A percentile compares a stretch with the other conserved stretches of the same genome.
These are phyloP conservation scores for Melolontha melolontha DNA, from an alignment of 2,888 invertebrate genomes.

Conservation along the genomic window DNA sequence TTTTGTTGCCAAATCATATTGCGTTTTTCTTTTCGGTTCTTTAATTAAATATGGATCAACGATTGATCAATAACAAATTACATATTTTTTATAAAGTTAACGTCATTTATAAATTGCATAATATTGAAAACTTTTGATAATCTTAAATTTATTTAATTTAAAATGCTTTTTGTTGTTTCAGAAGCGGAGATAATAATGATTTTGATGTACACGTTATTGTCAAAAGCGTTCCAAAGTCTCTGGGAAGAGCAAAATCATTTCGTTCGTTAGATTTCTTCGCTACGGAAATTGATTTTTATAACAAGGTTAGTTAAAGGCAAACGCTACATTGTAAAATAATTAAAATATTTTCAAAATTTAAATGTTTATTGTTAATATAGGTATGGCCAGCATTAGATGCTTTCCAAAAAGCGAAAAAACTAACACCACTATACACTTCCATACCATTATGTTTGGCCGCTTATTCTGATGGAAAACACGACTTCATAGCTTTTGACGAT, in stretches of 20 bases:
- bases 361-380: conserved; percentile 46
- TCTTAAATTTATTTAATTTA: too few relatives aligned
- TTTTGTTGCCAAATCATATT: too few relatives aligned
- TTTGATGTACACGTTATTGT: conserved; percentile 68
- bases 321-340: conserved; percentile 56
- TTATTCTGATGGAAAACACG: conserved; percentile 62
- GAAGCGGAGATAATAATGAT: too few relatives aligned
- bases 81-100: too few relatives aligned
- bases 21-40: too few relatives aligned
- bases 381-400: conserved; percentile 66
- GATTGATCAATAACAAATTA: too few relatives aligned
- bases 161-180: too few relatives aligned
- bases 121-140: too few relatives aligned
- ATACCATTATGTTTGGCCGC: conserved; percentile 59
- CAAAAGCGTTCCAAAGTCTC: conserved; percentile 75
- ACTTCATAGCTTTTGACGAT: conserved; percentile 64
- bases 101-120: too few relatives aligned
- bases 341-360: background rate
- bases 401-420: conserved; percentile 58
- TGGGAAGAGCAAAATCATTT: conserved; percentile 73
- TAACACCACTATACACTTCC: conserved; percentile 49
- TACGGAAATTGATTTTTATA: conserved; percentile 78
- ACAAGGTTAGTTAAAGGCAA: conserved; percentile 54
- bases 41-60: too few relatives aligned
- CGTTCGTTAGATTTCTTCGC: conserved; percentile 76